Evolutionary conservation across 2,113 vertebrate genomes (phyloP).

Genomic region (Variabilichromis moorii): DNA sequence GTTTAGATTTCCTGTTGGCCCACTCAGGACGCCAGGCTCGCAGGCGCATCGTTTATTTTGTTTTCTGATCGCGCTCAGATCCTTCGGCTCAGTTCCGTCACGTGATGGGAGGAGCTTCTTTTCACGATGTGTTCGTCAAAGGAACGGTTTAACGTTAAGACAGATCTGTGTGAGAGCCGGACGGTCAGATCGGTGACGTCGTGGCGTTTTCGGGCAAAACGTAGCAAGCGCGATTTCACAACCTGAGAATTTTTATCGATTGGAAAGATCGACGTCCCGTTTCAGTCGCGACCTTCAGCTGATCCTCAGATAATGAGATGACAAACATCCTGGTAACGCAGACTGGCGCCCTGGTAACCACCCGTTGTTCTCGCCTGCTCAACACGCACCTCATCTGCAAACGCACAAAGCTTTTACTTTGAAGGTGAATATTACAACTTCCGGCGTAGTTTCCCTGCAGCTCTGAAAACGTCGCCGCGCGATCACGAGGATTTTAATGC

Average conservation of each 20-base stretch:
- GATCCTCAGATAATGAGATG: background rate
- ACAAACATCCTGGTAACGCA: background rate
- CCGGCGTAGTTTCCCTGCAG: background rate
- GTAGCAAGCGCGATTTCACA: background rate
- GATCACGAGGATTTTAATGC: background rate
- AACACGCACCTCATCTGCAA: accelerated
- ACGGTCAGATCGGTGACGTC: background rate
- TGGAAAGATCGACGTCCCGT: accelerated
- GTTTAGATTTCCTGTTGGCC: background rate
- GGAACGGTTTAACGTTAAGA: background rate
- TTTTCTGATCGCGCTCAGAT: background rate
- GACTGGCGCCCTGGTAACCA: background rate
- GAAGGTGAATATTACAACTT: background rate
- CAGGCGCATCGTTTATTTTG: background rate
- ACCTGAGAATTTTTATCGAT: background rate
- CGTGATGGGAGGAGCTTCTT: background rate
- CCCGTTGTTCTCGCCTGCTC: accelerated
- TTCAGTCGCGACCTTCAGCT: background rate
- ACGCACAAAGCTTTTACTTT: background rate
- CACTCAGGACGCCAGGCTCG: background rate
- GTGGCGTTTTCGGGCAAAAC: background rate
- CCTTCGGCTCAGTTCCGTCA: background rate
- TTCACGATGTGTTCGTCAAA: background rate
- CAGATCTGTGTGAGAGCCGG: background rate
- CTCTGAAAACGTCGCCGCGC: background rate